Conservation (phyloP, 2,113 vertebrate genomes). For the Nycticebus coucang region DNA sequence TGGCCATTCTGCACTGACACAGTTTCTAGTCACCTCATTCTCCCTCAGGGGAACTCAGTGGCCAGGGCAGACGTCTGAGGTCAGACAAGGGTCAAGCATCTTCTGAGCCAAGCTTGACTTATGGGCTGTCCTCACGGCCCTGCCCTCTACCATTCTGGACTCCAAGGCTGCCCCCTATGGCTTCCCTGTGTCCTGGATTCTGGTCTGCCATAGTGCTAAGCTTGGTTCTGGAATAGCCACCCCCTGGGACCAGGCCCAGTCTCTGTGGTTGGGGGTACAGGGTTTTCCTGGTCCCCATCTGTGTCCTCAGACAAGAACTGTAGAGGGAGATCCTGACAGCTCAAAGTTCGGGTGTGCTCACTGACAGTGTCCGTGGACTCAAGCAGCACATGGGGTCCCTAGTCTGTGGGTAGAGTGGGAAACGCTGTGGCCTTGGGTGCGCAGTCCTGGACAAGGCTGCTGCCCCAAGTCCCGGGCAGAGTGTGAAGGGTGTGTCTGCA, state of each 20-base stretch:
- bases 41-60: background rate
- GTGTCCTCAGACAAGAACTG: rapidly evolving
- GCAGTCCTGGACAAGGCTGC: background rate
- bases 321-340: background rate
- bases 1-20: background rate
- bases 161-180: background rate
- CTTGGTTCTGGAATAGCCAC: background rate
- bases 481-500: background rate
- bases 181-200: background rate
- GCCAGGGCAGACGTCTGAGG: background rate
- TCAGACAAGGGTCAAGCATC: background rate
- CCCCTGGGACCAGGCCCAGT: background rate
- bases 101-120: background rate
- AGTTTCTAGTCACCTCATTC: background rate
- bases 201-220: background rate
- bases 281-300: background rate
- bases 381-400: background rate
- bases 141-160: background rate
- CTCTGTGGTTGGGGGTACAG: background rate
- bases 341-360: background rate
- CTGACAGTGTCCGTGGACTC: background rate
- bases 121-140: background rate
- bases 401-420: background rate
- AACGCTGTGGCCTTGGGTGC: background rate
- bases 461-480: background rate